Percentiles rank a stretch among this genome's conserved stretches.
Evolutionary conservation across 2,797 vertebrate species (phyloP).

Genomic region (Neostethus bicornis): DNA sequence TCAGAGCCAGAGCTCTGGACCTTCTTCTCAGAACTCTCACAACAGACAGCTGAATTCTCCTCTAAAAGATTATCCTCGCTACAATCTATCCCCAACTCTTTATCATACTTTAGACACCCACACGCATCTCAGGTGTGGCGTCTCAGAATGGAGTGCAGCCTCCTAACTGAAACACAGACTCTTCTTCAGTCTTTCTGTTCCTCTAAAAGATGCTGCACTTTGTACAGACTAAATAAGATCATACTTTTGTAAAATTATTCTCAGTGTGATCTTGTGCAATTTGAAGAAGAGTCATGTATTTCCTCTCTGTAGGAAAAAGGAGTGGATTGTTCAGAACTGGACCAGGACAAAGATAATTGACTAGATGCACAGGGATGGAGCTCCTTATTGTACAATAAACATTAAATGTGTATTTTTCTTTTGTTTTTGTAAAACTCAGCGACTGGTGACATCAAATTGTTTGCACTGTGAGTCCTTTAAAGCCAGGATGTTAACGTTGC

Average conservation of each 20-base stretch:
- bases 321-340: conserved; percentile 30
- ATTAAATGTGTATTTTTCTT: conserved; percentile 36
- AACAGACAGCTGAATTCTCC: conserved; percentile 87
- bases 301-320: conserved; percentile 39
- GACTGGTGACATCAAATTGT: conserved; percentile 51
- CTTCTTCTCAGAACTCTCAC: conserved; percentile 72
- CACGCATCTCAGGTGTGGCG: conserved; percentile 81
- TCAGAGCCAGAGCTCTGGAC: conserved; percentile 81
- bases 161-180: conserved; percentile 81
- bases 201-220: conserved; percentile 41
- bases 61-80: conserved; percentile 83
- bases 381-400: conserved; percentile 30
- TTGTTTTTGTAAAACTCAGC: conserved; percentile 39
- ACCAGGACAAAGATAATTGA: conserved; percentile 30
- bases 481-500: conserved; percentile 30
- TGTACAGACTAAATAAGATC: conserved; percentile 32
- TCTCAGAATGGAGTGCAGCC: conserved; percentile 90
- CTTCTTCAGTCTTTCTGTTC: conserved; percentile 23
- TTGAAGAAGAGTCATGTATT: conserved; percentile 37
- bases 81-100: conserved; percentile 90
- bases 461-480: conserved; percentile 58
- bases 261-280: conserved; percentile 59
- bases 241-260: conserved; percentile 59
- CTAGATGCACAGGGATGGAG: conserved; percentile 4
- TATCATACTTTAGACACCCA: conserved; percentile 89